phyloP scores from a whole-genome alignment of 2,113 vertebrate species.

The Cololabis saira region DNA sequence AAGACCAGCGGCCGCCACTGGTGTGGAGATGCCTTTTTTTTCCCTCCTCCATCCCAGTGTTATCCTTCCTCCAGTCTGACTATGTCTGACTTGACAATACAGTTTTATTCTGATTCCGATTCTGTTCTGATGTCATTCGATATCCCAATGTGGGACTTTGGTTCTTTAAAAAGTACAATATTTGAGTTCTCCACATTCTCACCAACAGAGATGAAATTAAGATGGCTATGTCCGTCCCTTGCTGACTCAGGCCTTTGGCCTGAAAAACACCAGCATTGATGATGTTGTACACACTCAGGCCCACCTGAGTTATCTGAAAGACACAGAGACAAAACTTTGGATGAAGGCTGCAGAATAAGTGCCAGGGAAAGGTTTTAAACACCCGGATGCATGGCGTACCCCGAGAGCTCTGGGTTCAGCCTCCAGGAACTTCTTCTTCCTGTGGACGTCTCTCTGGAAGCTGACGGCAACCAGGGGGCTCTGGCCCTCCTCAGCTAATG shows the following conservation, averaged over 20 bases:
- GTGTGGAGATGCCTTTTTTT: too few relatives aligned
- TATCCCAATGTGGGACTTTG: too few relatives aligned
- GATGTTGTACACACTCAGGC: slow-evolving; percentile 58
- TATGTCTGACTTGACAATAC: too few relatives aligned
- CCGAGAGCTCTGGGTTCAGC: slow-evolving; percentile 80
- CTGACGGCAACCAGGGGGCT: slow-evolving; percentile 64
- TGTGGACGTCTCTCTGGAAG: slow-evolving; percentile 67
- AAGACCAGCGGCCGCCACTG: too few relatives aligned
- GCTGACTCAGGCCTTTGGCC: accelerated
- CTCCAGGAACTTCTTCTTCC: slow-evolving; percentile 76
- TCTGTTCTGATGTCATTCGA: too few relatives aligned
- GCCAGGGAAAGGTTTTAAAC: background rate
- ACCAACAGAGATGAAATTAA: slow-evolving; percentile 61
- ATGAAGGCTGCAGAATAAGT: background rate
- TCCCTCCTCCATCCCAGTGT: too few relatives aligned
- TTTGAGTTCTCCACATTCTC: slow-evolving; percentile 24
- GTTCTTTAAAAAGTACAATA: too few relatives aligned
- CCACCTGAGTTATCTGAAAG: slow-evolving; percentile 74
- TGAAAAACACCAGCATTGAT: slow-evolving; percentile 3
- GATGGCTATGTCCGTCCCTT: accelerated
- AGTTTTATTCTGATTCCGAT: too few relatives aligned
- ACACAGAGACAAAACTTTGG: background rate
- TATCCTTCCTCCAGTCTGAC: too few relatives aligned
- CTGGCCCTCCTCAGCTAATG: slow-evolving; percentile 23
- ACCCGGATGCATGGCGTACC: slow-evolving; percentile 30